Conservation (phyloP, 2,113 vertebrate genomes). For the Pelvicachromis taeniatus region DNA sequence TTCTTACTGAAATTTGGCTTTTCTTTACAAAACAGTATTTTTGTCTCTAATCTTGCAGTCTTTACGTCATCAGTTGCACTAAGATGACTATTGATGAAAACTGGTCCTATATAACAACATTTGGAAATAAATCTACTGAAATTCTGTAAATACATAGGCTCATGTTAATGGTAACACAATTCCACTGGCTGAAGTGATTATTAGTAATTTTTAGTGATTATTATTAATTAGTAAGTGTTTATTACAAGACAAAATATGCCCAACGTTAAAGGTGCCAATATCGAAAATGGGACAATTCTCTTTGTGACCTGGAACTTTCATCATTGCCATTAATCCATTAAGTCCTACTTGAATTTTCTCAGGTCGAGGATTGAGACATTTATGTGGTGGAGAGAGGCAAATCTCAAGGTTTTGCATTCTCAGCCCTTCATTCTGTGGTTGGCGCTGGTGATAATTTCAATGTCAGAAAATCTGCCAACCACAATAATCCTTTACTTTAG, state of each 20-base stretch:
- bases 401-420: slow-evolving; percentile 5
- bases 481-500: not conserved
- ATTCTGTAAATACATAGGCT: fast-evolving
- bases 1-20: not conserved
- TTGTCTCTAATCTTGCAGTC: not conserved
- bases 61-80: not conserved
- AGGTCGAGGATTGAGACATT: slow-evolving; percentile 52
- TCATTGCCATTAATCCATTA: slow-evolving; percentile 13
- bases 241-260: not conserved
- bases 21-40: not conserved
- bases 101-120: not conserved
- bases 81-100: not conserved
- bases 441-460: not conserved
- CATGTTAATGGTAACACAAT: not conserved
- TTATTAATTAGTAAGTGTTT: not conserved
- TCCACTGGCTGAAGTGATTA: not conserved
- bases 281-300: not conserved
- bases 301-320: not conserved
- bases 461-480: not conserved
- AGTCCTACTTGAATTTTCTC: not conserved
- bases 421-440: not conserved
- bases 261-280: not conserved
- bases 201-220: not conserved
- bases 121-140: not conserved
- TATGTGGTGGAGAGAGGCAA: slow-evolving; percentile 33